Percentiles rank a stretch among this genome's conserved stretches.
These are phyloP conservation scores for Limosa lapponica DNA, from an alignment of 2,797 vertebrate species.

Conservation along the genomic window DNA sequence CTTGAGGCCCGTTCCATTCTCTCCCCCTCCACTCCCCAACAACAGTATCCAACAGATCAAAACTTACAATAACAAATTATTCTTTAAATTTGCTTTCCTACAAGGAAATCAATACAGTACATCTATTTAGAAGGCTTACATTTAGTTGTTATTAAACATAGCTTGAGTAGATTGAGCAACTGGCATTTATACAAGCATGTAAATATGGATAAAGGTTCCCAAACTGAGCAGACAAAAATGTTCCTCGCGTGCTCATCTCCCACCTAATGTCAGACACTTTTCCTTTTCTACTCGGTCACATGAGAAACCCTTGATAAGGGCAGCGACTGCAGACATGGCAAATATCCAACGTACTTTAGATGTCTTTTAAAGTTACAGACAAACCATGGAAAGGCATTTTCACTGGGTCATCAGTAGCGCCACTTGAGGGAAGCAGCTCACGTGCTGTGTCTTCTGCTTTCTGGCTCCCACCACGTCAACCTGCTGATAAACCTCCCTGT, in stretches of 20 bases:
- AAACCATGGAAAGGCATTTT: neutral
- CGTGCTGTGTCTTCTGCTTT: neutral
- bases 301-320: neutral
- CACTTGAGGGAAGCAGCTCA: neutral
- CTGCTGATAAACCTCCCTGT: neutral
- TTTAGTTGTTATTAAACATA: neutral
- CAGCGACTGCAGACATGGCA: neutral
- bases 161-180: neutral
- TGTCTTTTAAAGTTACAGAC: neutral
- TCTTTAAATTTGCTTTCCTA: neutral
- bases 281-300: neutral
- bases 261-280: neutral
- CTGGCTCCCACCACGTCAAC: neutral
- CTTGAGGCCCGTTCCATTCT: neutral
- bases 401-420: neutral
- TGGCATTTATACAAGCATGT: neutral
- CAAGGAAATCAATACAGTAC: neutral
- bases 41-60: neutral
- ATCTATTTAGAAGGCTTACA: neutral
- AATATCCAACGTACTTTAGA: neutral
- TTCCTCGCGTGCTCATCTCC: neutral
- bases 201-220: neutral
- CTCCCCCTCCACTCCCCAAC: neutral
- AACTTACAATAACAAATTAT: neutral
- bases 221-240: neutral